Percentiles rank a stretch among this genome's conserved stretches.
phyloP scores from a whole-genome alignment of 2,888 invertebrate species.

The Meteorus colon region DNA sequence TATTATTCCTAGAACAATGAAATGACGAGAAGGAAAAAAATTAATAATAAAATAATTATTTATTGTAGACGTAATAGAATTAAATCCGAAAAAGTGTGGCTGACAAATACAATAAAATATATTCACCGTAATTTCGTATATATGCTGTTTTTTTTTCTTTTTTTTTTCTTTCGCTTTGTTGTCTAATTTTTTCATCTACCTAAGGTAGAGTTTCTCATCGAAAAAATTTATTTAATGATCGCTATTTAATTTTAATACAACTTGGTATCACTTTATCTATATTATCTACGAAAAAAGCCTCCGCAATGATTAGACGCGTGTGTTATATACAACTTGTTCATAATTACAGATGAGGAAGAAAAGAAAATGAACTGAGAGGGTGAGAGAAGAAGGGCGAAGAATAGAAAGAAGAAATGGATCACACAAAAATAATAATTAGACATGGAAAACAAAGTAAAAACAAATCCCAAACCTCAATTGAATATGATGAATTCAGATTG shows the following conservation, averaged over 20 bases:
- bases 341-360: background rate
- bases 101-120: slow-evolving; percentile 6
- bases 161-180: slow-evolving; percentile 24
- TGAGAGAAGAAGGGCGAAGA: background rate
- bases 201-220: slow-evolving; percentile 38
- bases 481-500: background rate
- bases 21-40: background rate
- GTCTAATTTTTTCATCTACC: slow-evolving; percentile 29
- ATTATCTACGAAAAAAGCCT: slow-evolving; percentile 44
- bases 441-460: background rate
- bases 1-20: background rate
- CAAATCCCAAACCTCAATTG: background rate
- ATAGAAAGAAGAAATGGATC: background rate
- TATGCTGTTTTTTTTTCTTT: background rate
- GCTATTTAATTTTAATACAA: slow-evolving; percentile 51
- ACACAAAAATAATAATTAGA: background rate
- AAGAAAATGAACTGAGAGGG: background rate
- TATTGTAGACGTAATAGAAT: background rate
- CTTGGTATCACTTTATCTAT: slow-evolving; percentile 49
- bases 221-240: slow-evolving; percentile 50
- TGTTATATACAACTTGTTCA: slow-evolving; percentile 14
- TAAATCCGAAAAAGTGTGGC: background rate
- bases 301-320: background rate
- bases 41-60: background rate
- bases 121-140: slow-evolving; percentile 12